Conservation (phyloP, 2,888 invertebrate species). For the Drosophila dives region DNA sequence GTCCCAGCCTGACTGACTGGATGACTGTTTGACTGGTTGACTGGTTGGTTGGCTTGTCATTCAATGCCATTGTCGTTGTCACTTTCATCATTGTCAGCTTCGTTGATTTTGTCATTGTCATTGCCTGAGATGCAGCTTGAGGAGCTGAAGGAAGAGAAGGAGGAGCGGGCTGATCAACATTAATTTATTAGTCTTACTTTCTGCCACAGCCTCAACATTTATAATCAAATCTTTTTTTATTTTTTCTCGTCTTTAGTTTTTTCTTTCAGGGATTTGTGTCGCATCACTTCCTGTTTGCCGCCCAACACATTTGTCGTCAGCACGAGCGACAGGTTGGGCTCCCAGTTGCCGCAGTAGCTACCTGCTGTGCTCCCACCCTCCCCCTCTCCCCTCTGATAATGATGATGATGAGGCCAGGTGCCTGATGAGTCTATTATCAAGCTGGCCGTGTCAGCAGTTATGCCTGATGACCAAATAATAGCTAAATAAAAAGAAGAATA, state of each 20-base stretch:
- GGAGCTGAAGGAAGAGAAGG: neutral
- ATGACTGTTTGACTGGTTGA: neutral
- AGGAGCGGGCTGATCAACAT: conserved; percentile 59
- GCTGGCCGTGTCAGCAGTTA: conserved; percentile 64
- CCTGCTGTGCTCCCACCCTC: conserved; percentile 55
- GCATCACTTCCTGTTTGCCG: conserved; percentile 69
- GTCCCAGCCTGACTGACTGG: neutral
- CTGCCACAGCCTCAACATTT: conserved; percentile 61
- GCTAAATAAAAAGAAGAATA: conserved; percentile 12
- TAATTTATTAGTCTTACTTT: conserved; percentile 76
- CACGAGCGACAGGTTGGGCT: conserved; percentile 71
- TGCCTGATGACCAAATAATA: conserved; percentile 68
- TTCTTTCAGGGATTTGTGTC: conserved; percentile 58
- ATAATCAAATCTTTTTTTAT: conserved; percentile 60
- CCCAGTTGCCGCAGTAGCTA: conserved; percentile 40
- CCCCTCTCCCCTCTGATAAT: neutral
- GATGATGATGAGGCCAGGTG: conserved; percentile 8
- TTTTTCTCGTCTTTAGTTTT: conserved; percentile 21
- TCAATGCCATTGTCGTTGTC: conserved; percentile 68
- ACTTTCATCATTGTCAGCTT: conserved; percentile 73
- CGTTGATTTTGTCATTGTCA: conserved; percentile 69
- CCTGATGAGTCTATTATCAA: conserved; percentile 75
- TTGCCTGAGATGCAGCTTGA: conserved; percentile 30
- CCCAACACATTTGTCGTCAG: conserved; percentile 71
- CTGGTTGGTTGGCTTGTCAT: conserved; percentile 35